Base-by-base conservation (phyloP, 2,113 vertebrate species). In the Bufo gargarizans region DNA sequence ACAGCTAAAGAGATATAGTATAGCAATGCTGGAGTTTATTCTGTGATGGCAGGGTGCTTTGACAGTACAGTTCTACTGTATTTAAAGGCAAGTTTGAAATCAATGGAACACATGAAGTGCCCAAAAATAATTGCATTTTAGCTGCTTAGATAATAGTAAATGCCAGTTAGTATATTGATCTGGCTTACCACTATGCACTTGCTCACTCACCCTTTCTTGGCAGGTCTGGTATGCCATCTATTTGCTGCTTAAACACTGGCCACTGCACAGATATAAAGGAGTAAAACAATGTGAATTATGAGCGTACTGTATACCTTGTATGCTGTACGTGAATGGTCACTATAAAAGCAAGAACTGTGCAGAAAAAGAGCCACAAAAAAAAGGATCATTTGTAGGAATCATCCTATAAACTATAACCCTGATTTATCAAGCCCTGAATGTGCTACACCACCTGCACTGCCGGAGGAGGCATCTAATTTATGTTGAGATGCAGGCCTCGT, bases 111-210 rank as follows among this genome's bases (percentile, higher is more conserved):
- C 59, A 77, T 17, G 43, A 82, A 88, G 65, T 82, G 53, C 43
- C 86, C 80, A 76, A 72, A 88, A 84, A 58, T 77, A 82, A 77
- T 83, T 53, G 45, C 33, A 76, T 76, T 88, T 82, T 79, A 76
- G n/a, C 79, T 69, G 56, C 86, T 88, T 83, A 88, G 80, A 88
- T 88, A 88, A 88, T 83, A 77, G 87, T 76, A 56, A 49, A 50
- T 88, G 81, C 87, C 79, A 88, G 71, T 88, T 88, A 88, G 80
- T 77, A 77, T 82, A 88, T 88, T 83, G 87, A 88, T 88, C 56
- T 53, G 20, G n/a, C 13, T 84, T 84, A 53, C 63, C 55, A 84
- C 50, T 55, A 84, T 72, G 65, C 49, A 77, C 43, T 78, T 13
- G 61, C 58, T 86, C 45, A 17, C 22, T 85, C 84, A 79, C 50